phyloP scores from a whole-genome alignment of 2,888 invertebrate species.

The Laspeyria flexula region DNA sequence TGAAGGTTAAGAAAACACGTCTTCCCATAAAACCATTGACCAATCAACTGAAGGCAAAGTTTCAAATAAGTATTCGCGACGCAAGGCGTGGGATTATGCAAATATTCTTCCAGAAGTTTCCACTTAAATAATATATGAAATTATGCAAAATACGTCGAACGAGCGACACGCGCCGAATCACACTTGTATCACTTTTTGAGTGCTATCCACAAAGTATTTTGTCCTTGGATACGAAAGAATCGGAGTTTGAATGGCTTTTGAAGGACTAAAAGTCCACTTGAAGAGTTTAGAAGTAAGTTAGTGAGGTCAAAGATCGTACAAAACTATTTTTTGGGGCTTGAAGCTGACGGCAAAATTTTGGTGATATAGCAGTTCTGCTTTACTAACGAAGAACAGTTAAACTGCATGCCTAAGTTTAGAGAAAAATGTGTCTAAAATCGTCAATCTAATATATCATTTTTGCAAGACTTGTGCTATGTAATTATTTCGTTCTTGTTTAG shows the following conservation, averaged over 20 bases:
- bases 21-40: conserved; percentile 39
- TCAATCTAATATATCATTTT: too few relatives aligned
- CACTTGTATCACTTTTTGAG: conserved; percentile 47
- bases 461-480: too few relatives aligned
- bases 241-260: conserved; percentile 22
- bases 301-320: not conserved
- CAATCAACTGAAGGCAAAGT: conserved; percentile 39
- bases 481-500: too few relatives aligned
- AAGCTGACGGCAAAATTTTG: not conserved
- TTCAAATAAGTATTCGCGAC: conserved; percentile 50
- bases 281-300: conserved; percentile 20
- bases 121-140: conserved; percentile 69
- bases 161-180: conserved; percentile 39
- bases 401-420: too few relatives aligned
- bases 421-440: too few relatives aligned
- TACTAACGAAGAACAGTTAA: too few relatives aligned
- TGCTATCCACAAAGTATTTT: conserved; percentile 32
- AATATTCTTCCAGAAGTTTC: conserved; percentile 51
- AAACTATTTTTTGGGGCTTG: conserved; percentile 5
- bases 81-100: conserved; percentile 55
- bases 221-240: conserved; percentile 22
- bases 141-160: conserved; percentile 60
- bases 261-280: conserved; percentile 17
- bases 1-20: conserved; percentile 18
- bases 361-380: not conserved